Evolutionary conservation across 2,888 invertebrate species (phyloP).

Genomic region (Drosophila colorata): DNA sequence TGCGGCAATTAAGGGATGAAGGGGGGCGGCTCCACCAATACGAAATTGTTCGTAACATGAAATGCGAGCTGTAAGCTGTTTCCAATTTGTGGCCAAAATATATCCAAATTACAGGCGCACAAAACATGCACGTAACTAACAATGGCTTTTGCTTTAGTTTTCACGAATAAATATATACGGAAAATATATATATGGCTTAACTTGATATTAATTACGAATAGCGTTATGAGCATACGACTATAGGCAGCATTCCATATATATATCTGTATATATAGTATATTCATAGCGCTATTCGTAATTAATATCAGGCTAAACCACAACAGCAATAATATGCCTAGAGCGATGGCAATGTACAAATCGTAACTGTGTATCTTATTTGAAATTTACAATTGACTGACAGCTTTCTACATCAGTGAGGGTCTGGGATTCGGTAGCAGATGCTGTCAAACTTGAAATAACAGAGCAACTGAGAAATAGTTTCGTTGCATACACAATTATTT

Average conservation of each 20-base stretch:
- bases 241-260: too few species aligned
- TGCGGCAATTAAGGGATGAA: slow-evolving; percentile 64
- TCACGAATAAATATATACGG: too few species aligned
- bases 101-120: slow-evolving; percentile 16
- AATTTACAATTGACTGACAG: slow-evolving; percentile 22
- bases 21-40: slow-evolving; percentile 8
- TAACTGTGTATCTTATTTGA: slow-evolving; percentile 7
- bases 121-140: slow-evolving; percentile 11
- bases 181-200: too few species aligned
- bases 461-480: slow-evolving; percentile 19
- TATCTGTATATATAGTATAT: not conserved
- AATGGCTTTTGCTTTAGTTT: not conserved
- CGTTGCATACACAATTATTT: slow-evolving; percentile 7
- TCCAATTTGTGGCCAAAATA: slow-evolving; percentile 46
- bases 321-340: not conserved
- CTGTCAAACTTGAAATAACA: slow-evolving; percentile 1
- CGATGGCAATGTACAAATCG: not conserved
- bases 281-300: slow-evolving; percentile 26
- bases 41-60: slow-evolving; percentile 27
- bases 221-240: slow-evolving; percentile 6
- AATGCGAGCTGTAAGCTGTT: slow-evolving; percentile 46
- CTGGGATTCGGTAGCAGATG: not conserved
- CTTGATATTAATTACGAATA: slow-evolving; percentile 28
- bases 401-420: not conserved
- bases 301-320: slow-evolving; percentile 19